Evolutionary conservation across 1,140 invertebrate species (phyloP).

Genomic region (Galleria mellonella): DNA sequence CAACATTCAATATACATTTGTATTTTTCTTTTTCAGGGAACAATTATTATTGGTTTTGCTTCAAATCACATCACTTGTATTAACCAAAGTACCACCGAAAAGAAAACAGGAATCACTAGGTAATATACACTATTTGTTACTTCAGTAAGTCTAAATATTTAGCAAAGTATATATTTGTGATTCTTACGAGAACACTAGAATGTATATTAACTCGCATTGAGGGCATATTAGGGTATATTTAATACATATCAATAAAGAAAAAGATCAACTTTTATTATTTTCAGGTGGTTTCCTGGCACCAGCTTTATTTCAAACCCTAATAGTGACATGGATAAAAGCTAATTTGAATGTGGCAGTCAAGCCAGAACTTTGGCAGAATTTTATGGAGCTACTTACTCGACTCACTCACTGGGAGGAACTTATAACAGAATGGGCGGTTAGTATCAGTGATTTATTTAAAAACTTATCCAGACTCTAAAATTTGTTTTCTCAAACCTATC

Average conservation of each 20-base stretch:
- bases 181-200: no score
- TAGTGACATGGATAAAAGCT: slow-evolving; percentile 98
- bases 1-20: no score
- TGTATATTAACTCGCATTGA: no score
- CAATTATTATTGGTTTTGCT: slow-evolving; percentile 90
- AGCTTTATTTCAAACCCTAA: slow-evolving; percentile 95
- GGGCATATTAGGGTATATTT: no score
- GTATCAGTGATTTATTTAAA: slow-evolving; percentile 18
- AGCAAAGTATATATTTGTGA: no score
- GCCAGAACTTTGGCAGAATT: slow-evolving; percentile 94
- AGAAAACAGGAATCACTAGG: slow-evolving; percentile 87
- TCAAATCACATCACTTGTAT: slow-evolving; percentile 93
- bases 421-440: slow-evolving; percentile 96
- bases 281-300: slow-evolving; percentile 83
- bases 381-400: slow-evolving; percentile 89
- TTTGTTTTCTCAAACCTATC: no score
- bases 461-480: no score
- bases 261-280: slow-evolving; percentile 15
- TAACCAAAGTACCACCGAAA: slow-evolving; percentile 85
- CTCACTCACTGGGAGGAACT: slow-evolving; percentile 96
- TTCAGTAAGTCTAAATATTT: no score
- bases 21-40: slow-evolving; percentile 79
- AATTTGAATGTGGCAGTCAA: slow-evolving; percentile 95
- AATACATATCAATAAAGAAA: no score
- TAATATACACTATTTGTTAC: slow-evolving; percentile 6